These are phyloP conservation scores for Drosophila ananassae DNA, from an alignment of 1,140 invertebrate genomes.

Conservation along the genomic window DNA sequence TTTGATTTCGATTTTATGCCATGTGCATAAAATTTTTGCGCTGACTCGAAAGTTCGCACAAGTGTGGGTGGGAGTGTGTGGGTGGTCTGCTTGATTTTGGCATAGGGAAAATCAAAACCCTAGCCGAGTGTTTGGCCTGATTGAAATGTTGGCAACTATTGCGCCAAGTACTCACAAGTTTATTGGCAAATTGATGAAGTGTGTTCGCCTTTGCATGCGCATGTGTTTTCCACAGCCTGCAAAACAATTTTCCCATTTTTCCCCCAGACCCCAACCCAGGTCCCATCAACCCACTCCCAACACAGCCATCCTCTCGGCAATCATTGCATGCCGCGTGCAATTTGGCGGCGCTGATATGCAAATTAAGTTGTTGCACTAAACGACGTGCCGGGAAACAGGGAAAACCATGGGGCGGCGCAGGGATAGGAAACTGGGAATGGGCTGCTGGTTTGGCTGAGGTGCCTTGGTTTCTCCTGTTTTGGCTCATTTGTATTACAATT, in stretches of 20 bases:
- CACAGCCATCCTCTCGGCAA: not conserved
- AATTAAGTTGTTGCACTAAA: slow-evolving; percentile 82
- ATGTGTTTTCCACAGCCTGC: slow-evolving; percentile 54
- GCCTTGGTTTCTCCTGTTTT: slow-evolving; percentile 5
- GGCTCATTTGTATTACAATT: slow-evolving; percentile 80
- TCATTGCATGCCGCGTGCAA: slow-evolving; percentile 78
- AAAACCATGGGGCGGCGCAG: slow-evolving; percentile 27
- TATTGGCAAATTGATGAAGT: slow-evolving; percentile 82
- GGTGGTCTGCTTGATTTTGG: slow-evolving; percentile 1
- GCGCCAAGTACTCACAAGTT: slow-evolving; percentile 77
- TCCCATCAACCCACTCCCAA: not conserved
- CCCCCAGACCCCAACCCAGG: slow-evolving; percentile 10
- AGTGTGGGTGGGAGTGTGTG: not conserved
- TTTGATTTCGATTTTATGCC: slow-evolving; percentile 72
- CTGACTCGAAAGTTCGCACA: slow-evolving; percentile 63
- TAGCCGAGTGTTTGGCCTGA: slow-evolving; percentile 68
- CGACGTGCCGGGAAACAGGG: slow-evolving; percentile 78
- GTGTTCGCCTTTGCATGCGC: slow-evolving; percentile 58
- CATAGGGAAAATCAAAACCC: slow-evolving; percentile 21
- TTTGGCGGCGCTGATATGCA: slow-evolving; percentile 80
- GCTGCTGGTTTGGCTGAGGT: slow-evolving; percentile 25
- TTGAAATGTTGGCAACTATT: slow-evolving; percentile 82
- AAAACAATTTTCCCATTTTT: slow-evolving; percentile 71
- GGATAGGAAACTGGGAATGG: not conserved
- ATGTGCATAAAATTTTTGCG: slow-evolving; percentile 76